Conservation (phyloP, 1,140 invertebrate genomes). For the Macrobrachium rosenbergii region DNA sequence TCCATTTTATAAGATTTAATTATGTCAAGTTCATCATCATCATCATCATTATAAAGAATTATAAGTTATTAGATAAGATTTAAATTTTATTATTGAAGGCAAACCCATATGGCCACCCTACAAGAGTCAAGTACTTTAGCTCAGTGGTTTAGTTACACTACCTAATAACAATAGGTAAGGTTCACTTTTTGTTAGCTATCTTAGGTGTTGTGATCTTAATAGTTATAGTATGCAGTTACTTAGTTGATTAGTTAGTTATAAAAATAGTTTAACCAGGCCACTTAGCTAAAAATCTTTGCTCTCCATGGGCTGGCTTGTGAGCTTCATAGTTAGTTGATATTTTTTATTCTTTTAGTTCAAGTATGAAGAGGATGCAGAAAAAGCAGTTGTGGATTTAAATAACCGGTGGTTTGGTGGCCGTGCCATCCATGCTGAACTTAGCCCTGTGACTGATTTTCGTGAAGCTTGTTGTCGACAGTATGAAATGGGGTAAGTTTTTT, state of each 20-base stretch:
- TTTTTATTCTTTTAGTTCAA: conserved; percentile 80
- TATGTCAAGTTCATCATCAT: not conserved
- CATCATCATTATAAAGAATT: no score
- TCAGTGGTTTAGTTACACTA: no score
- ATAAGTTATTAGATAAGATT: no score
- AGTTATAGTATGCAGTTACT: no score
- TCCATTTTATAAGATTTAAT: not conserved
- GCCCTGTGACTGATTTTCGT: conserved; percentile 98
- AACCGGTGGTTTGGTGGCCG: conserved; percentile 99
- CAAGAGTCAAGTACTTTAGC: no score
- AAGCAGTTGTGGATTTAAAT: conserved; percentile 95
- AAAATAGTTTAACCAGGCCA: not conserved
- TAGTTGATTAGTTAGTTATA: not conserved
- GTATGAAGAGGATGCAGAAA: conserved; percentile 98
- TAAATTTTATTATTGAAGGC: no score
- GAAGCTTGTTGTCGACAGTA: conserved; percentile 99
- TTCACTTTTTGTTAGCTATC: no score
- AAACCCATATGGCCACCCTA: no score
- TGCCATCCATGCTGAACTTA: conserved; percentile 98
- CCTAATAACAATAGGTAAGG: no score
- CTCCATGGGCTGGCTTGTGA: not conserved
- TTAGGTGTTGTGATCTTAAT: no score
- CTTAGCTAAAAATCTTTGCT: not conserved
- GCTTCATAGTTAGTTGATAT: no score
- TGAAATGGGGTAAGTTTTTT: conserved; percentile 87